Percentiles rank a stretch among this genome's conserved stretches.
These are phyloP conservation scores for Lepeophtheirus nordmannii DNA, from an alignment of 2,888 invertebrate species.

Conservation along the genomic window DNA sequence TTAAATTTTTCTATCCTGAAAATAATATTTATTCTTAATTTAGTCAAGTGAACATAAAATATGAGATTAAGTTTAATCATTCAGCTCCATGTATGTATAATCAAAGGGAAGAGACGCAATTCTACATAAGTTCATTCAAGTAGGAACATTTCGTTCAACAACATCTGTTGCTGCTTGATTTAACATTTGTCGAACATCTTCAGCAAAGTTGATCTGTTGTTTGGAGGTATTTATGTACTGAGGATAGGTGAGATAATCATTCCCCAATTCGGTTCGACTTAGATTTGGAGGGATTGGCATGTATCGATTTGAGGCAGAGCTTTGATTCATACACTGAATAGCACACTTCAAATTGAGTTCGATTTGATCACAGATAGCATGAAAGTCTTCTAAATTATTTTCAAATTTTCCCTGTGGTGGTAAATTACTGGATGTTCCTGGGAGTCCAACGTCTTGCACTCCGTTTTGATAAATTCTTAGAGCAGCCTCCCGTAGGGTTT, in stretches of 20 bases:
- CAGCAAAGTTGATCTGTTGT: slow-evolving; percentile 1
- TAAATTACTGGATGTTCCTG: not conserved
- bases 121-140: too few relatives aligned
- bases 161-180: slow-evolving; percentile 1
- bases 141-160: not conserved
- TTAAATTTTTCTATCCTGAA: too few relatives aligned
- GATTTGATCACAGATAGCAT: slow-evolving; percentile 3
- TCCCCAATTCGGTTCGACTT: not conserved
- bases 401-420: slow-evolving; percentile 3
- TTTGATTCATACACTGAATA: not conserved
- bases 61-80: too few relatives aligned
- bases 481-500: not conserved
- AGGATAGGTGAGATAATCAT: slow-evolving; percentile 9
- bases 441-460: not conserved
- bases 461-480: not conserved
- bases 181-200: slow-evolving; percentile 7
- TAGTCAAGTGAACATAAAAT: too few relatives aligned
- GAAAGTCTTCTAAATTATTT: slow-evolving; percentile 6
- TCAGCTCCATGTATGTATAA: too few relatives aligned
- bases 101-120: too few relatives aligned
- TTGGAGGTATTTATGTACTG: slow-evolving; percentile 2
- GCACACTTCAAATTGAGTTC: slow-evolving; percentile 11
- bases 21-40: too few relatives aligned
- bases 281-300: slow-evolving; percentile 4
- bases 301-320: not conserved